Evolutionary conservation across 2,888 invertebrate genomes (phyloP).

Genomic region (Pterostichus niger): DNA sequence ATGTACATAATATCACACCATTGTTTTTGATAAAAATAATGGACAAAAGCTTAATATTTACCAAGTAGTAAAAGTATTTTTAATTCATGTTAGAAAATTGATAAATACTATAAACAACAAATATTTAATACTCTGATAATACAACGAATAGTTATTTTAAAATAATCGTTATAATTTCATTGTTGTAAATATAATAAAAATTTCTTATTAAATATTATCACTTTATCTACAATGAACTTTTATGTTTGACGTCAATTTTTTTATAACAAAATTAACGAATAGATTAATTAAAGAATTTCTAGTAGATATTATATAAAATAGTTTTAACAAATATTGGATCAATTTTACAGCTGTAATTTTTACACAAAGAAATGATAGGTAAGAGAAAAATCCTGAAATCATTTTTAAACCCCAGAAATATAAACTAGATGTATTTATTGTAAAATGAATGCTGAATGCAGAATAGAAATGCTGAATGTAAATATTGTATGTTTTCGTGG

Average conservation of each 20-base stretch:
- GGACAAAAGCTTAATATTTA: conserved; percentile 13
- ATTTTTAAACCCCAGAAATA: no score
- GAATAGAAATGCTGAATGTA: background rate
- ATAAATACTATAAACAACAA: conserved; percentile 16
- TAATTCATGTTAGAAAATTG: conserved; percentile 17
- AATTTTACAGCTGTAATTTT: conserved; percentile 9
- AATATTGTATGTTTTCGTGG: background rate
- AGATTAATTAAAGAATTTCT: background rate
- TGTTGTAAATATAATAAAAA: background rate
- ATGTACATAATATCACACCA: conserved; percentile 57
- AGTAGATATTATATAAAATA: no score
- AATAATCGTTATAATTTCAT: no score
- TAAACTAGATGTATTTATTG: background rate
- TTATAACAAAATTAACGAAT: background rate
- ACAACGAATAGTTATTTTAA: no score
- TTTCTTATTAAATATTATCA: background rate
- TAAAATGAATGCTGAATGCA: no score
- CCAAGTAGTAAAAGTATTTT: conserved; percentile 36
- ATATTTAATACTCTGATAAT: background rate
- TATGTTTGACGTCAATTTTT: background rate
- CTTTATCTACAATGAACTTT: background rate
- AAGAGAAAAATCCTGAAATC: background rate
- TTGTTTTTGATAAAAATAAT: conserved; percentile 39
- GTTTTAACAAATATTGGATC: background rate
- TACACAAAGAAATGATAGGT: conserved; percentile 1